A percentile compares a stretch with the other conserved stretches of the same genome.
Evolutionary conservation across 2,797 vertebrate species (phyloP).

Genomic region (Eurystomus glaucurus): DNA sequence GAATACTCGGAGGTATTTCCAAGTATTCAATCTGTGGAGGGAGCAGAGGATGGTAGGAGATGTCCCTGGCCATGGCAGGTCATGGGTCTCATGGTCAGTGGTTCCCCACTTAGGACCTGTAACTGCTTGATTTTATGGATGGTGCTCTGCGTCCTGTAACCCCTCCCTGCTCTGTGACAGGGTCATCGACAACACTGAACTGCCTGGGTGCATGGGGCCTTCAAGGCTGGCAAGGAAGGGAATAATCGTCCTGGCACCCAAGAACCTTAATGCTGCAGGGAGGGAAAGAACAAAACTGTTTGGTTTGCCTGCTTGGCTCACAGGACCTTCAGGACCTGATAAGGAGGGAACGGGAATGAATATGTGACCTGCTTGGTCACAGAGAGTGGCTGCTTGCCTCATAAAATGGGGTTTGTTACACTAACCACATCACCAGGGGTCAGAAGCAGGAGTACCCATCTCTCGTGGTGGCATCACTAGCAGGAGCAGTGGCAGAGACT

Average conservation of each 20-base stretch:
- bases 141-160: not conserved
- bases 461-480: not conserved
- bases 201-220: not conserved
- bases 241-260: not conserved
- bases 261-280: not conserved
- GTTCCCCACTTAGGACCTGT: not conserved
- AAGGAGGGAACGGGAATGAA: not conserved
- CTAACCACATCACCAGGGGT: not conserved
- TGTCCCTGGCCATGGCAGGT: rapidly evolving
- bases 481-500: not conserved
- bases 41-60: not conserved
- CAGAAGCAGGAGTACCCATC: not conserved
- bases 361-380: rapidly evolving
- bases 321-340: not conserved
- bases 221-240: not conserved
- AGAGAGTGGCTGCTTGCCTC: not conserved
- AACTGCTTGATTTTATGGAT: not conserved
- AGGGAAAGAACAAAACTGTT: not conserved
- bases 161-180: not conserved
- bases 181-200: not conserved
- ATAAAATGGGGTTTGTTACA: not conserved
- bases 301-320: not conserved
- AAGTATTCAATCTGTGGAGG: not conserved
- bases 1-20: too few species aligned
- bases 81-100: not conserved